phyloP scores from a whole-genome alignment of 1,140 invertebrate species.

The Colletes gigas region DNA sequence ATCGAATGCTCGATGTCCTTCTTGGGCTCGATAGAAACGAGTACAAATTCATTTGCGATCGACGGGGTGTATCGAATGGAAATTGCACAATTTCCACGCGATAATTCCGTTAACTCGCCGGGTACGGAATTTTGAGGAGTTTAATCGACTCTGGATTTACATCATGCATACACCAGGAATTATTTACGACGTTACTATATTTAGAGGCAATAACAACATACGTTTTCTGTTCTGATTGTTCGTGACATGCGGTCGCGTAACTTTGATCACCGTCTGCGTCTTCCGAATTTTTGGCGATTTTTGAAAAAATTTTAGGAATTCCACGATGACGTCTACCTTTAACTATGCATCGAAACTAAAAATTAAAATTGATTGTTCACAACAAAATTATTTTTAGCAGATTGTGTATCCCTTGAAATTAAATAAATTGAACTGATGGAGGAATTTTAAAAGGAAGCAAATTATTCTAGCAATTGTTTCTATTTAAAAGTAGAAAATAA shows the following conservation, averaged over 20 bases:
- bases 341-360: no score
- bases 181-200: neutral
- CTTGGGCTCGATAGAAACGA: conserved; percentile 7
- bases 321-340: no score
- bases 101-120: conserved; percentile 28
- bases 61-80: conserved; percentile 40
- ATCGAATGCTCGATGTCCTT: conserved; percentile 30
- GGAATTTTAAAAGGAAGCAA: no score
- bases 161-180: neutral
- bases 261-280: neutral
- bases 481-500: no score
- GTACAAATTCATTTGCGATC: neutral
- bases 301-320: no score
- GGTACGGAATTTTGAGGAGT: conserved; percentile 2
- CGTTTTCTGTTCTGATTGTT: no score
- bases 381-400: no score
- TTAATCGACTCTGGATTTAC: neutral
- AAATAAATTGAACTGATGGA: no score
- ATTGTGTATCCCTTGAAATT: no score
- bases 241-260: no score
- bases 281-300: neutral
- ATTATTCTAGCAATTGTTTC: no score
- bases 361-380: no score
- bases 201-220: neutral
- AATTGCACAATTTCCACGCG: conserved; percentile 49